phyloP scores from a whole-genome alignment of 1,140 invertebrate species.

The Polypedilum vanderplanki region DNA sequence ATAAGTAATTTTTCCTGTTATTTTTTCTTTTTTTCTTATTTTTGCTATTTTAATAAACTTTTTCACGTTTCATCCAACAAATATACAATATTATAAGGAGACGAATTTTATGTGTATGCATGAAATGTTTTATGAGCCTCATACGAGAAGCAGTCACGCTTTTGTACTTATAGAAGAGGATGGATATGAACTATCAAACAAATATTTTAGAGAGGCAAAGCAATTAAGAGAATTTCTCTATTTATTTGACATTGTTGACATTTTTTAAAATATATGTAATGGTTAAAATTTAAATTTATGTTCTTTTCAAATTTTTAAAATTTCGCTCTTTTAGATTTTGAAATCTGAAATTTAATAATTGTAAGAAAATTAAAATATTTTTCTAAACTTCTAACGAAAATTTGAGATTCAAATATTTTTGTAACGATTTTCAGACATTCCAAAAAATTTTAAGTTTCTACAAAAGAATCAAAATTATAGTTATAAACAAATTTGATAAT shows the following conservation, averaged over 20 bases:
- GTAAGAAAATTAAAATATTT: no score
- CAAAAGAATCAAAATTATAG: no score
- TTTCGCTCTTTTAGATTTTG: no score
- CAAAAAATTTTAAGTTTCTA: no score
- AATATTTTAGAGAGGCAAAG: neutral
- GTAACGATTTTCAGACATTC: no score
- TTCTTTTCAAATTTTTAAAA: no score
- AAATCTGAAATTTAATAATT: no score
- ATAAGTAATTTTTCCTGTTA: slow-evolving; percentile 28
- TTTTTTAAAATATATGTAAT: no score
- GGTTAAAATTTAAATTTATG: no score
- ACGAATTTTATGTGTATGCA: neutral
- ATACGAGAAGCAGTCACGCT: neutral
- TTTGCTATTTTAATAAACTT: slow-evolving; percentile 8
- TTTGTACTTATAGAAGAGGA: neutral
- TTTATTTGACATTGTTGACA: neutral
- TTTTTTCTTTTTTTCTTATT: neutral
- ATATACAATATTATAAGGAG: neutral
- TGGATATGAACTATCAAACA: neutral
- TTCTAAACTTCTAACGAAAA: no score
- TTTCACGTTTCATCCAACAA: neutral
- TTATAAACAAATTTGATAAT: no score
- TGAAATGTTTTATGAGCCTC: neutral
- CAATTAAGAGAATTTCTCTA: neutral
- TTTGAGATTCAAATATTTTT: no score